phyloP scores from a whole-genome alignment of 2,888 invertebrate species.

The Lamellibrachia satsuma region DNA sequence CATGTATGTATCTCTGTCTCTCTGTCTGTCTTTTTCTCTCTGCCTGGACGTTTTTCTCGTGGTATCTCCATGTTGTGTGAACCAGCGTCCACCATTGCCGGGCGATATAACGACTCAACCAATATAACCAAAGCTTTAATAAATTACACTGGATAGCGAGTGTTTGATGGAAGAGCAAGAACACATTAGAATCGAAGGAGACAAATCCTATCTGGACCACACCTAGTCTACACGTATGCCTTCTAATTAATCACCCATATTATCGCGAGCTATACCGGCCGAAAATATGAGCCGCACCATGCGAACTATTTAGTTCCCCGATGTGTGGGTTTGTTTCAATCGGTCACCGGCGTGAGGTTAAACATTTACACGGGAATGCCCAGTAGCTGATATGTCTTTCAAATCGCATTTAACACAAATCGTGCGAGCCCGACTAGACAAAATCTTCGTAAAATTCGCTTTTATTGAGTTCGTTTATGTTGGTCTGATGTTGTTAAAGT shows the following conservation, averaged over 20 bases:
- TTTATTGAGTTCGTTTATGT: not conserved
- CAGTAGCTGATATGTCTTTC: not conserved
- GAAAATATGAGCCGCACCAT: not conserved
- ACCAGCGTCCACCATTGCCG: not conserved
- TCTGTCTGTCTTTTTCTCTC: not conserved
- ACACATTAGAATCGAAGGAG: not conserved
- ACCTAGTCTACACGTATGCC: not conserved
- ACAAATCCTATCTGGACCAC: not conserved
- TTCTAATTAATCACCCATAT: not conserved
- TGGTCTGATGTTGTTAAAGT: not conserved
- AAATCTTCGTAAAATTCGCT: not conserved
- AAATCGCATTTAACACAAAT: not conserved
- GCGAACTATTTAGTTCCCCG: not conserved
- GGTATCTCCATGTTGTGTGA: not conserved
- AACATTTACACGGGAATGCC: not conserved
- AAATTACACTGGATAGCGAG: not conserved
- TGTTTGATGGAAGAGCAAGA: not conserved
- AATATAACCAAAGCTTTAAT: not conserved
- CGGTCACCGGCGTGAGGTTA: not conserved
- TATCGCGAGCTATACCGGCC: not conserved
- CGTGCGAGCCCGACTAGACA: not conserved
- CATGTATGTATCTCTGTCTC: not conserved
- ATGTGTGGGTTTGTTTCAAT: not conserved
- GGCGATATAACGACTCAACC: not conserved
- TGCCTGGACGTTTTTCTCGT: not conserved